These are phyloP conservation scores for Dipodomys stephensi DNA, from an alignment of 2,113 vertebrate species.

Conservation along the genomic window DNA sequence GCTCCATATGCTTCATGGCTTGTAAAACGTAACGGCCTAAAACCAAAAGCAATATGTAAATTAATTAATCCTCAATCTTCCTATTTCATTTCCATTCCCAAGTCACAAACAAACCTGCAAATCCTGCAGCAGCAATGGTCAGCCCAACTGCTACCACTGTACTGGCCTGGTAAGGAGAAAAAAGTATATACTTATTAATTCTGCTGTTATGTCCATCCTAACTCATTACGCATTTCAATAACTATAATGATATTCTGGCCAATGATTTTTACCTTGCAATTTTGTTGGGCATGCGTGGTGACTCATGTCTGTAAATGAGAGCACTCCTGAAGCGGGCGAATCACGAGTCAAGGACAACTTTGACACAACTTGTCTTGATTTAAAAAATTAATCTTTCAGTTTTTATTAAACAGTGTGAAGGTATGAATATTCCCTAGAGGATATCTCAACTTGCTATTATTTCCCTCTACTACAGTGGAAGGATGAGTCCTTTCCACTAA, in stretches of 20 bases:
- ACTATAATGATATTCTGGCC: background rate
- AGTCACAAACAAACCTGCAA: slow-evolving; percentile 91
- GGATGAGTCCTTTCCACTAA: background rate
- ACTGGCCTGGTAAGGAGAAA: slow-evolving; percentile 87
- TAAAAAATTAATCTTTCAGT: background rate
- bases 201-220: background rate
- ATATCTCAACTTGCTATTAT: background rate
- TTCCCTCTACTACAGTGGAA: background rate
- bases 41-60: slow-evolving; percentile 69
- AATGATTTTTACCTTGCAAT: background rate
- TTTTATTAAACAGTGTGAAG: background rate
- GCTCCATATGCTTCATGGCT: slow-evolving; percentile 95
- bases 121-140: slow-evolving; percentile 94
- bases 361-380: too few species aligned
- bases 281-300: too few species aligned
- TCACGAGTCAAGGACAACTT: too few species aligned
- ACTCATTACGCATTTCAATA: background rate
- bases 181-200: background rate
- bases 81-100: background rate
- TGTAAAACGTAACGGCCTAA: slow-evolving; percentile 94
- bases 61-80: background rate
- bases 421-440: background rate
- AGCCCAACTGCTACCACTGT: slow-evolving; percentile 94
- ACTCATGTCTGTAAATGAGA: too few species aligned
- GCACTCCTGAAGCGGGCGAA: too few species aligned